phyloP scores from a whole-genome alignment of 2,113 vertebrate genomes.

The Carassius gibelio region DNA sequence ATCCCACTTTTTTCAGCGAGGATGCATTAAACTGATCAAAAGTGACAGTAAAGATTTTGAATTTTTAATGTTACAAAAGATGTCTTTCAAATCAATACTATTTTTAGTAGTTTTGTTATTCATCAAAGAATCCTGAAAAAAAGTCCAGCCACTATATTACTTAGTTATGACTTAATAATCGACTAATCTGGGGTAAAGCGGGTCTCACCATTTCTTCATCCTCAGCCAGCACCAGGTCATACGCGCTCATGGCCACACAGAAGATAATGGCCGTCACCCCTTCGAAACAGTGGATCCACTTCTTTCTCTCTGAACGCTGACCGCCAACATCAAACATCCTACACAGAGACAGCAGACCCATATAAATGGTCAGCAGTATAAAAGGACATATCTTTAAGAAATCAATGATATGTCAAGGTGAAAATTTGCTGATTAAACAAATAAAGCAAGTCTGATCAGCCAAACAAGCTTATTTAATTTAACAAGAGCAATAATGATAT shows the following conservation, averaged over 20 bases:
- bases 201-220: constrained; percentile 96
- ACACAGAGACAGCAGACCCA: constrained; percentile 25
- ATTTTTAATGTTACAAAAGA: not conserved
- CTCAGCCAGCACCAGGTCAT: constrained; percentile 96
- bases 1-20: not conserved
- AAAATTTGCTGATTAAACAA: not conserved
- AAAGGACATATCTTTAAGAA: not conserved
- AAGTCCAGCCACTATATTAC: not conserved
- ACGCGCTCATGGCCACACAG: constrained; percentile 96
- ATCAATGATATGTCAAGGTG: not conserved
- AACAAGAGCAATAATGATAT: not conserved
- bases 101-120: not conserved
- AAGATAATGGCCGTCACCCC: constrained; percentile 98
- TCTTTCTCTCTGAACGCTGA: constrained; percentile 91
- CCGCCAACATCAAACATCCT: constrained; percentile 98
- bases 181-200: not conserved
- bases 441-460: no score
- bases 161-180: not conserved
- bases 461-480: no score
- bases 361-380: not conserved
- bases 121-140: not conserved
- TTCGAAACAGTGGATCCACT: constrained; percentile 98
- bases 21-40: not conserved
- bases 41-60: not conserved
- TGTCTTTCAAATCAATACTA: not conserved